Evolutionary conservation across 2,113 vertebrate genomes (phyloP), one percentile per base, ranked within the genome.

Genomic region (Trichomycterus rosablanca): DNA sequence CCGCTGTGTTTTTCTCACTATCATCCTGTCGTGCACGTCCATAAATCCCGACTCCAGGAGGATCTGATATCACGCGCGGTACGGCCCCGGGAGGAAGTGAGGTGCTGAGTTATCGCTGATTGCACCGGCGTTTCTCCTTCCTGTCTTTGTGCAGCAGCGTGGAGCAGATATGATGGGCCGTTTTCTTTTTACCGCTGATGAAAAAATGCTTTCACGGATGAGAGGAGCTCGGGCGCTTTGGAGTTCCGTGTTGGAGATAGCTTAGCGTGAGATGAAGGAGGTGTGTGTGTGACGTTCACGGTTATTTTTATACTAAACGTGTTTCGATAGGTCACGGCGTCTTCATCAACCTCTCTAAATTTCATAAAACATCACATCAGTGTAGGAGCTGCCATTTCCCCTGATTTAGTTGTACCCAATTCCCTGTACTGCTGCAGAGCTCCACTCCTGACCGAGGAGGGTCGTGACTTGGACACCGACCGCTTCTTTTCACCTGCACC

Each of bases 61-160:
- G 57, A 24, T 37, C 58, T 49, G 8, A 14, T 39, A 40, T 26
- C 30, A 37, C 35, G 32, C 35, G 32, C 6, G 3, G 22, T 23
- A 24, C 19, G n/a, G 34, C 20, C 45, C 58, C 45, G 37, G 23
- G 46, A 37, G n/a, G 34, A 46, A 35, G 45, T 32, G 34, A 7
- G 6, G 22, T 50, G 45, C 59, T 39, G 59, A 18, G 22, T 61
- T 61, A 50, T 50, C 59, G 7, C 46, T 50, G 34, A 50, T 51
- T 61, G 32, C 45, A 39, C 46, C 26, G 39, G 45, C 45, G 26
- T 15, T 40, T 35, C 12, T 4, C 18, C 7, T 8, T 16, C 19
- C 16, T 24, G 4, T 32, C 26, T 32, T 18, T 8, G 8, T 50
- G n/a, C 3, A 1, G 7, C 9, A 28, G 22, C 23, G 8, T 61